phyloP scores from a whole-genome alignment of 2,888 invertebrate genomes.

The Trissoscelio sp. region DNA sequence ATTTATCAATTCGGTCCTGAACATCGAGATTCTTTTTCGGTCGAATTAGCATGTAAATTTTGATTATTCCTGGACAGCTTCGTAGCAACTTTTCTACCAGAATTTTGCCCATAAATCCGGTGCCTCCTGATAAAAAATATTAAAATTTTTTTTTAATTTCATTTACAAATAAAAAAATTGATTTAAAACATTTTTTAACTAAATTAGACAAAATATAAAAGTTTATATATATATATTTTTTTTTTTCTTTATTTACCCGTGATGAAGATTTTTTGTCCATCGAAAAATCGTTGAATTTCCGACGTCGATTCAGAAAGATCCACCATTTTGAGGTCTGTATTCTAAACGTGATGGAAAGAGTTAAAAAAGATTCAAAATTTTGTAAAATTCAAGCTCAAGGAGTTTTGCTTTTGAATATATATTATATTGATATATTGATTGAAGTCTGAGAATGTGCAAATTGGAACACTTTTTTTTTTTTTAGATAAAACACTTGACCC shows the following conservation, averaged over 20 bases:
- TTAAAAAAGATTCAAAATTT: too few relatives aligned
- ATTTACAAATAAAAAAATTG: not conserved
- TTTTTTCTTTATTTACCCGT: too few relatives aligned
- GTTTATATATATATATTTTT: too few relatives aligned
- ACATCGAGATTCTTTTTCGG: conserved; percentile 56
- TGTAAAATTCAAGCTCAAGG: too few relatives aligned
- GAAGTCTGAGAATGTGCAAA: too few relatives aligned
- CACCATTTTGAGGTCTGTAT: conserved; percentile 22
- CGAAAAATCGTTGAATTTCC: conserved; percentile 67
- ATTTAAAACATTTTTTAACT: too few relatives aligned
- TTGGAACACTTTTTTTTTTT: too few relatives aligned
- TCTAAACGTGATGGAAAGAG: not conserved
- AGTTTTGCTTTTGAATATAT: too few relatives aligned
- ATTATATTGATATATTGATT: too few relatives aligned
- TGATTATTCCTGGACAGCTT: conserved; percentile 65
- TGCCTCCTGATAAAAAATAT: conserved; percentile 59
- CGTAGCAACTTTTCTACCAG: conserved; percentile 69
- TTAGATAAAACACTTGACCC: not conserved
- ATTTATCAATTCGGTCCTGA: conserved; percentile 57
- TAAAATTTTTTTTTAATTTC: not conserved
- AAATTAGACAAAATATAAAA: too few relatives aligned
- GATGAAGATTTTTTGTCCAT: conserved; percentile 64
- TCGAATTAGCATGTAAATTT: conserved; percentile 68
- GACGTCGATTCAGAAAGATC: conserved; percentile 24
- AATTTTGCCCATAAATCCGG: conserved; percentile 71